A percentile compares a stretch with the other conserved stretches of the same genome.
Conservation (phyloP, 2,797 vertebrate genomes). For the Crocodylus rhombifer region DNA sequence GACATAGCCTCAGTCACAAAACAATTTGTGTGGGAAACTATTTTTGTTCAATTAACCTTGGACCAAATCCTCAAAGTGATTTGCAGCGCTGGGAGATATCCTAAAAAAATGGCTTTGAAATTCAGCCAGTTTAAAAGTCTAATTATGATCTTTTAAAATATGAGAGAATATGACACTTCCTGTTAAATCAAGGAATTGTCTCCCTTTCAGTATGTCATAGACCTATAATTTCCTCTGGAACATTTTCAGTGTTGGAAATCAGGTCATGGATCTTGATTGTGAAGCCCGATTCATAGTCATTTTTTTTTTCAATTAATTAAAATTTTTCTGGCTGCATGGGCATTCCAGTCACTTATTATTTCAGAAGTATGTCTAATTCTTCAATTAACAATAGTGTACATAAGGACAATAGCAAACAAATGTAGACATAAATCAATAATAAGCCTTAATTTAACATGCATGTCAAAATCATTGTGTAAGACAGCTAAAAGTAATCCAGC, state of each 20-base stretch:
- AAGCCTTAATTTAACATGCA: neutral
- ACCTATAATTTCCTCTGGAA: neutral
- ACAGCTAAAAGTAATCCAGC: neutral
- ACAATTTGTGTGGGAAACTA: neutral
- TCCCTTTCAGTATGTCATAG: neutral
- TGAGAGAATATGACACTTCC: neutral
- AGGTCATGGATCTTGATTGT: neutral
- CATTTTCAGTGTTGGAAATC: neutral
- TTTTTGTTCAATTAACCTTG: neutral
- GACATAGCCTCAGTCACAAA: neutral
- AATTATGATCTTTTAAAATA: neutral
- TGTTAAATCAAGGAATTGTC: neutral
- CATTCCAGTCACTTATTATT: neutral
- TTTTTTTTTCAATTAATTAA: neutral
- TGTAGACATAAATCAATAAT: neutral
- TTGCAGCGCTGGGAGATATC: neutral
- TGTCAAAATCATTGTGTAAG: neutral
- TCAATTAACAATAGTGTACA: neutral
- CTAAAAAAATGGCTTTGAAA: neutral
- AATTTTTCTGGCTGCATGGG: neutral
- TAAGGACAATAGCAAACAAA: neutral
- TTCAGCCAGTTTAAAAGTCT: neutral
- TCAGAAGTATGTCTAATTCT: neutral
- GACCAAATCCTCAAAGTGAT: neutral
- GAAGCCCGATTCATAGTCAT: neutral